A percentile compares a stretch with the other conserved stretches of the same genome.
Conservation (phyloP, 1,140 invertebrate genomes). For the Apis mellifera region DNA sequence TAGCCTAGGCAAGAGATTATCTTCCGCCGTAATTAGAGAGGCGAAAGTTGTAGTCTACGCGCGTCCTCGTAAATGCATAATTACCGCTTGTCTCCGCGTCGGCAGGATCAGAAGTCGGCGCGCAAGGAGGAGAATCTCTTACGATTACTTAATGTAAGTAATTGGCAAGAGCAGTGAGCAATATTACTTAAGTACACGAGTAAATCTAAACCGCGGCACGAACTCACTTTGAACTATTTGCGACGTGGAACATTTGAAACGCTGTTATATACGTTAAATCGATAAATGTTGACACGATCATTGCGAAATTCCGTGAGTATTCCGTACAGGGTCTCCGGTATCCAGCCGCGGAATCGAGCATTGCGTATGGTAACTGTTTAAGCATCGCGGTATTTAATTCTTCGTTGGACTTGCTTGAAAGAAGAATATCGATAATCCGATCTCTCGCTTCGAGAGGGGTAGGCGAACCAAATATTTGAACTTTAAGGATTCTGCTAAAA, state of each 20-base stretch:
- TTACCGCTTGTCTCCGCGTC: slow-evolving; percentile 63
- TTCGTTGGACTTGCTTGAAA: neutral
- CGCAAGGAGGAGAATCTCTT: slow-evolving; percentile 53
- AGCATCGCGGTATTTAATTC: slow-evolving; percentile 24
- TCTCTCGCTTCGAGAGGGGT: neutral
- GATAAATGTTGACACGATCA: slow-evolving; percentile 62
- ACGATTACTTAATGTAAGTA: slow-evolving; percentile 66
- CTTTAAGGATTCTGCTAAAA: no score
- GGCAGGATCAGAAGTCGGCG: slow-evolving; percentile 63
- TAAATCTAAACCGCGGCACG: slow-evolving; percentile 2
- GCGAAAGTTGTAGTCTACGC: slow-evolving; percentile 57
- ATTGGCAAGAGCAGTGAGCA: slow-evolving; percentile 57
- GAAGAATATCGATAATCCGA: neutral
- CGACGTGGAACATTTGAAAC: slow-evolving; percentile 40
- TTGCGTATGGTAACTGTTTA: slow-evolving; percentile 11
- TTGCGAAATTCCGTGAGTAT: slow-evolving; percentile 52
- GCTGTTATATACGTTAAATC: slow-evolving; percentile 51
- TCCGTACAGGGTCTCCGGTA: slow-evolving; percentile 19
- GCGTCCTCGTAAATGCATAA: slow-evolving; percentile 66
- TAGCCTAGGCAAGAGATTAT: slow-evolving; percentile 28
- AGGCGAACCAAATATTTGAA: neutral
- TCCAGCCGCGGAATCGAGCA: slow-evolving; percentile 6
- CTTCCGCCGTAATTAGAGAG: slow-evolving; percentile 63
- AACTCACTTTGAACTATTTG: slow-evolving; percentile 34
- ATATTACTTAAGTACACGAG: slow-evolving; percentile 60